Conservation (phyloP, 2,888 invertebrate genomes). For the Anthrax anthrax region DNA sequence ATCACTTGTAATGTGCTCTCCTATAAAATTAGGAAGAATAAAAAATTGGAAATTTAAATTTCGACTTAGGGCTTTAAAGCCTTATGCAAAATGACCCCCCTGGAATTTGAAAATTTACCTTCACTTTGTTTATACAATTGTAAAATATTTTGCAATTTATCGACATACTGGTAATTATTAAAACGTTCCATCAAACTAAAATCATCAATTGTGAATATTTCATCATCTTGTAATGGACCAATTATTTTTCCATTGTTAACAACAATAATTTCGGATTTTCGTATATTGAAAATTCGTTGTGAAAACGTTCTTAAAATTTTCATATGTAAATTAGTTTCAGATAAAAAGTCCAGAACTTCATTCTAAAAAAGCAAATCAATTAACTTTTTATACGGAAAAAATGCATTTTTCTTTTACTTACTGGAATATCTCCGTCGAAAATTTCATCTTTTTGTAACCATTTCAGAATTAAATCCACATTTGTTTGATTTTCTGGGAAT, state of each 20-base stretch:
- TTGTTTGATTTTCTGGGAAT: slow-evolving; percentile 42
- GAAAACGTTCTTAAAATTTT: slow-evolving; percentile 54
- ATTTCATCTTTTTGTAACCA: slow-evolving; percentile 20
- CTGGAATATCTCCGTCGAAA: slow-evolving; percentile 39
- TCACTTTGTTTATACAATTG: slow-evolving; percentile 15
- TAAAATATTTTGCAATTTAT: slow-evolving; percentile 45
- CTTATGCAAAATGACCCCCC: too few relatives aligned
- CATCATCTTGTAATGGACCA: slow-evolving; percentile 63
- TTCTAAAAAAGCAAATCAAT: slow-evolving; percentile 26
- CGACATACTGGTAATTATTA: slow-evolving; percentile 53
- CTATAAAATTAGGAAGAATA: background rate
- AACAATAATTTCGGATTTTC: slow-evolving; percentile 52
- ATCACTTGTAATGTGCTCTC: slow-evolving; percentile 44
- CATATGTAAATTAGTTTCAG: slow-evolving; percentile 47
- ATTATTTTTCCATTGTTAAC: slow-evolving; percentile 79
- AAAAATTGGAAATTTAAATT: background rate
- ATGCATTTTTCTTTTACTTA: slow-evolving; percentile 20
- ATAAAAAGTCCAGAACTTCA: slow-evolving; percentile 33
- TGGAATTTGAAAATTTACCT: slow-evolving; percentile 9
- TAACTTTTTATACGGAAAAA: background rate
- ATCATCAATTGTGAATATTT: slow-evolving; percentile 74
- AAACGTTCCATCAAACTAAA: slow-evolving; percentile 72
- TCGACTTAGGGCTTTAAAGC: too few relatives aligned
- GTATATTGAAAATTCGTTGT: slow-evolving; percentile 54
- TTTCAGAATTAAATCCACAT: slow-evolving; percentile 40